phyloP scores from a whole-genome alignment of 2,113 vertebrate species.

The Datnioides undecimradiatus region DNA sequence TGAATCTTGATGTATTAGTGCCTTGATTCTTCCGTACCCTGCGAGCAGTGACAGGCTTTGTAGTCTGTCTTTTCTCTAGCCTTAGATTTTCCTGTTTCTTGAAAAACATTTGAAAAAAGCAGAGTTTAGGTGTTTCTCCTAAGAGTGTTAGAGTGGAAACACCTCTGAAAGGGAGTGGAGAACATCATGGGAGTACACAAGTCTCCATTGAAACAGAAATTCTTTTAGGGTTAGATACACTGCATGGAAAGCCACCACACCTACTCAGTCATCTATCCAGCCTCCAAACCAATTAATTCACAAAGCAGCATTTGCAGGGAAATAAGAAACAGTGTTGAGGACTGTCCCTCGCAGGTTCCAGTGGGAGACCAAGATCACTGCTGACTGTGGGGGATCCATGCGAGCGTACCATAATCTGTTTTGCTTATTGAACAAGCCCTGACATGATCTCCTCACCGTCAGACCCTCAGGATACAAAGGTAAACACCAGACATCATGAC shows the following conservation, averaged over 20 bases:
- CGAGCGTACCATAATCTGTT: not conserved
- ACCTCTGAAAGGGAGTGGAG: not conserved
- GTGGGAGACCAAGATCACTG: not conserved
- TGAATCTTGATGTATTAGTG: not conserved
- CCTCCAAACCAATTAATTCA: not conserved
- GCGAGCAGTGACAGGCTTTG: not conserved
- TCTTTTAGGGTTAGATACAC: not conserved
- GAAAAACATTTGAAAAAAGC: not conserved
- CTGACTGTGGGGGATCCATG: not conserved
- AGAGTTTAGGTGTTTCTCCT: too few relatives aligned
- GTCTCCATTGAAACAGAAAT: not conserved
- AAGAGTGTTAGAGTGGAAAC: too few relatives aligned
- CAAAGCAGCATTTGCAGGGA: not conserved
- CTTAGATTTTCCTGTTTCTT: not conserved
- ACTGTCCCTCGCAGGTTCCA: not conserved
- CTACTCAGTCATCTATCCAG: not conserved
- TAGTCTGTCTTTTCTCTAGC: not conserved
- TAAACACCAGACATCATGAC: conserved; percentile 24
- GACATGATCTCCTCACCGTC: conserved; percentile 16
- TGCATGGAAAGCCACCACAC: too few relatives aligned
- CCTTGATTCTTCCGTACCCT: not conserved
- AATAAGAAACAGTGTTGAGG: not conserved
- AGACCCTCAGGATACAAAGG: conserved; percentile 5
- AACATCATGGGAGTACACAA: not conserved
- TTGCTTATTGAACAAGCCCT: conserved; percentile 38